These are phyloP conservation scores for Malurus alboscapulatus DNA, from an alignment of 2,113 vertebrate genomes.

Conservation along the genomic window DNA sequence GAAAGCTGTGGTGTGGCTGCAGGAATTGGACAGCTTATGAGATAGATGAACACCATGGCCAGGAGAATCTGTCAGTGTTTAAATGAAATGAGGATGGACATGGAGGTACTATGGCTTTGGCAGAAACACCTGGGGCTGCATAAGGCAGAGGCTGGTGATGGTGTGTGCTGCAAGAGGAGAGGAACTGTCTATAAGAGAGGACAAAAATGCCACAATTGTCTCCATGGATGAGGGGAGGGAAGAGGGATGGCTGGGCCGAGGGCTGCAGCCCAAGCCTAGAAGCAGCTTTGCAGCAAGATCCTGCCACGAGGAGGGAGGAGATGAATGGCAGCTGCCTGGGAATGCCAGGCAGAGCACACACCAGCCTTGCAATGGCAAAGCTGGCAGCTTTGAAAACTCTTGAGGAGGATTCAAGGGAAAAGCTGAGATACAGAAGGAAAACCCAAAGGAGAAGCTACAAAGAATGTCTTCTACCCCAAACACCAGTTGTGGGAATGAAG, in stretches of 20 bases:
- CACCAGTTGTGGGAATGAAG: fast-evolving
- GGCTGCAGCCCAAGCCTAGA: not conserved
- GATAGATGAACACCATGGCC: not conserved
- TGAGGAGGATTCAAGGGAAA: not conserved
- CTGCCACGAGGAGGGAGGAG: not conserved
- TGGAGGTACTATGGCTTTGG: not conserved
- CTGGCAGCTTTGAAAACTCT: not conserved
- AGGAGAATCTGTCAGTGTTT: not conserved
- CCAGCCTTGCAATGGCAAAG: not conserved
- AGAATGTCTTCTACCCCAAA: not conserved
- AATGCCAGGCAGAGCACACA: not conserved
- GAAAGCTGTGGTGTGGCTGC: not conserved
- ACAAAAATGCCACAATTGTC: not conserved
- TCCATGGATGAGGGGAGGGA: not conserved
- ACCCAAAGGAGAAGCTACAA: not conserved
- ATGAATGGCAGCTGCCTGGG: not conserved
- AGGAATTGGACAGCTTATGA: not conserved
- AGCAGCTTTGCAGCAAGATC: not conserved
- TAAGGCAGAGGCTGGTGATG: not conserved
- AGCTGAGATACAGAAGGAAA: not conserved
- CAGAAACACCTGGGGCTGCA: not conserved
- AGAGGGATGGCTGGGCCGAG: fast-evolving
- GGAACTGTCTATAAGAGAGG: not conserved
- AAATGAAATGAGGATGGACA: not conserved
- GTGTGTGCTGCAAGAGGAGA: not conserved